Percentiles rank a stretch among this genome's conserved stretches.
phyloP scores from a whole-genome alignment of 2,797 vertebrate species.

The Caiman crocodilus region DNA sequence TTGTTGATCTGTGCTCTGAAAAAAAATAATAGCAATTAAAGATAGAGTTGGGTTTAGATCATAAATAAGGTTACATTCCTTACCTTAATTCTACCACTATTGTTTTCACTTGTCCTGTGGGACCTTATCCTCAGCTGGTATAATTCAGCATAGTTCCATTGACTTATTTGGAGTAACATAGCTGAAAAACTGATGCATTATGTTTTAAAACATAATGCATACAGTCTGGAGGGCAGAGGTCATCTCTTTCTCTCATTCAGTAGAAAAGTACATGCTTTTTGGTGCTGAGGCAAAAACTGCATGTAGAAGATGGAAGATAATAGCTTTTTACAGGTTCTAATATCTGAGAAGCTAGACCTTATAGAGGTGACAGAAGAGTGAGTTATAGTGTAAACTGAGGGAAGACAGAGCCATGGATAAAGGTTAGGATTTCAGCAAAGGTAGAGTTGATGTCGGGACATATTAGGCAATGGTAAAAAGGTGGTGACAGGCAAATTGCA shows the following conservation, averaged over 20 bases:
- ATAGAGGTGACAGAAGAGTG: background rate
- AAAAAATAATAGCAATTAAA: no score
- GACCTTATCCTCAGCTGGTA: rapidly evolving
- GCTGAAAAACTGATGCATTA: background rate
- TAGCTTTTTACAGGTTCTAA: background rate
- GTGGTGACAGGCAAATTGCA: background rate
- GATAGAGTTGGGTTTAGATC: no score
- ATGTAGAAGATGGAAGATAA: background rate
- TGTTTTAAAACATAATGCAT: background rate
- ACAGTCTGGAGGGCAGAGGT: background rate
- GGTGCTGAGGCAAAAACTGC: no score
- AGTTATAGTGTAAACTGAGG: background rate
- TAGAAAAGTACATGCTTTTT: no score
- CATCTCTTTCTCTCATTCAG: no score
- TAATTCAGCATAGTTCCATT: background rate
- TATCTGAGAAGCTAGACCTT: background rate
- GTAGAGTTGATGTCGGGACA: background rate
- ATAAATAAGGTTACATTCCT: background rate
- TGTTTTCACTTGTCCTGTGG: background rate
- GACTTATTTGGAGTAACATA: background rate
- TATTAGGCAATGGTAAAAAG: background rate
- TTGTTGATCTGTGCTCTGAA: no score
- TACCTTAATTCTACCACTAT: background rate
- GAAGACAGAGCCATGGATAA: background rate
- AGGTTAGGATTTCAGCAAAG: background rate